Conservation (phyloP, 2,797 vertebrate genomes). For the Gymnodraco acuticeps region DNA sequence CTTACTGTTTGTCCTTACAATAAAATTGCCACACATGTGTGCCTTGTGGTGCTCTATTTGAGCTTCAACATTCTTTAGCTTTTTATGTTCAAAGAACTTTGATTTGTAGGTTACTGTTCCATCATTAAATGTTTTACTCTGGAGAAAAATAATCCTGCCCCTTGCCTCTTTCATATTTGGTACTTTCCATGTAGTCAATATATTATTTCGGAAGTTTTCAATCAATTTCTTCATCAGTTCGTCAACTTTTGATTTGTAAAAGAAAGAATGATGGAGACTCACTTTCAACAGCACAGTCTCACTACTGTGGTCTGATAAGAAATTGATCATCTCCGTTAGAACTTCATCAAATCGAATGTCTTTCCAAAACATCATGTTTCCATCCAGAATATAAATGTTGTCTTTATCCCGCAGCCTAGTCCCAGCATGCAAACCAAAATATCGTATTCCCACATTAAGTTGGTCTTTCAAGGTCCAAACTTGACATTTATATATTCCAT, state of each 20-base stretch:
- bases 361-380: conserved; percentile 34
- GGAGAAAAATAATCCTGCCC: conserved; percentile 68
- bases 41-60: conserved; percentile 23
- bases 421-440: conserved; percentile 62
- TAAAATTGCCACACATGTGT: conserved; percentile 32
- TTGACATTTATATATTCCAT: conserved; percentile 54
- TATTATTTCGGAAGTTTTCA: not conserved
- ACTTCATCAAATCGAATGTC: conserved; percentile 33
- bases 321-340: conserved; percentile 42
- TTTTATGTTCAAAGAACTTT: conserved; percentile 20
- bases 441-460: conserved; percentile 68
- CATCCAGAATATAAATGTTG: conserved; percentile 35
- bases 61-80: conserved; percentile 12
- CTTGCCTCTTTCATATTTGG: conserved; percentile 60
- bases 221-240: conserved; percentile 19
- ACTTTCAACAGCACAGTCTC: conserved; percentile 71
- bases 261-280: conserved; percentile 10
- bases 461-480: conserved; percentile 68
- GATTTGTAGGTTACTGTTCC: conserved; percentile 43
- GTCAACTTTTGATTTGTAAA: accelerated
- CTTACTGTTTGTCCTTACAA: conserved; percentile 47
- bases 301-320: conserved; percentile 25
- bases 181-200: conserved; percentile 33
- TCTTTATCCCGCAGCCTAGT: conserved; percentile 6
- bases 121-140: not conserved